Conservation (phyloP, 2,888 invertebrate species). For the Stenodema calcarata region DNA sequence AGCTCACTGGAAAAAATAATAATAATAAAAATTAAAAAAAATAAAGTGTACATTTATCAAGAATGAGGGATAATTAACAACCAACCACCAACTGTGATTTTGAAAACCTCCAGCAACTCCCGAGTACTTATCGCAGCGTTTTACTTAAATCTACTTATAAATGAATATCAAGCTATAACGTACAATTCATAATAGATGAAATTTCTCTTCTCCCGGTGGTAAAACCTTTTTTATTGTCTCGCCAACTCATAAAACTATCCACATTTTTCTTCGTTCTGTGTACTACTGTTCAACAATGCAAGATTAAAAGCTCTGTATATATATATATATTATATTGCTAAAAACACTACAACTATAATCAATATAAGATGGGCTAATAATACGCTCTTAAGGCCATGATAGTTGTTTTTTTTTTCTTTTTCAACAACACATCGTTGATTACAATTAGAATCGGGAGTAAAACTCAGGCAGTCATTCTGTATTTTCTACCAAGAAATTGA, state of each 20-base stretch:
- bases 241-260: slow-evolving; percentile 26
- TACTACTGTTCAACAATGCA: slow-evolving; percentile 6
- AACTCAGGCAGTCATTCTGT: not conserved
- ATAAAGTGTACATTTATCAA: not conserved
- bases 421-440: not conserved
- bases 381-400: slow-evolving; percentile 38
- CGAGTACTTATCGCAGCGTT: not conserved
- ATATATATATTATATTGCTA: not conserved
- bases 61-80: not conserved
- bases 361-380: slow-evolving; percentile 16
- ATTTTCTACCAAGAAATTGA: no score
- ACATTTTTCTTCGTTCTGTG: not conserved
- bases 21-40: not conserved
- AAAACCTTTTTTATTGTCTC: slow-evolving; percentile 37
- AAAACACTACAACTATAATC: slow-evolving; percentile 10
- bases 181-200: not conserved
- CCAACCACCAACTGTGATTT: not conserved
- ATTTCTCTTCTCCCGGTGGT: slow-evolving; percentile 13
- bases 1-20: not conserved
- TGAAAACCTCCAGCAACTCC: slow-evolving; percentile 4
- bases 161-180: not conserved
- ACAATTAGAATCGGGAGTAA: not conserved
- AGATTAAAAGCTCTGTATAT: slow-evolving; percentile 16
- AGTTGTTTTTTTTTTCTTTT: not conserved
- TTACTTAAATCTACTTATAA: not conserved